Evolutionary conservation across 2,113 vertebrate species (phyloP).

Genomic region (Brachypodius melanocephalos): DNA sequence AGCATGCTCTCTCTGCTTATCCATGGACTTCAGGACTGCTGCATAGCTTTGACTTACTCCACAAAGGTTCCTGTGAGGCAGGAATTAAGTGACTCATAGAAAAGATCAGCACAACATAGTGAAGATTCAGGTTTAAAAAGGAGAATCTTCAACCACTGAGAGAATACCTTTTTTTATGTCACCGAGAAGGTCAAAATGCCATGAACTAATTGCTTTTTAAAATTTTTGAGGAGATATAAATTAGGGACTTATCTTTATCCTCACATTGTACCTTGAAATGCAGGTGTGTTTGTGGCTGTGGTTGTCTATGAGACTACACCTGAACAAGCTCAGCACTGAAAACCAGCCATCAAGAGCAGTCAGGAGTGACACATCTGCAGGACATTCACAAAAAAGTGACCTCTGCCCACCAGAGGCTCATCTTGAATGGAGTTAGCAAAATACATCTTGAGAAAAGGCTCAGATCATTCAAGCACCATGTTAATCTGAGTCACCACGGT

Average conservation of each 20-base stretch:
- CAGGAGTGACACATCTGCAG: background rate
- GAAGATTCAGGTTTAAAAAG: background rate
- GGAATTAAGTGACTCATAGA: background rate
- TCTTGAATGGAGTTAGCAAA: background rate
- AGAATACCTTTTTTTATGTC: background rate
- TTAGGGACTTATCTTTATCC: background rate
- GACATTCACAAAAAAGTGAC: background rate
- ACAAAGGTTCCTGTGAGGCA: background rate
- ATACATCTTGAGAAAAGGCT: background rate
- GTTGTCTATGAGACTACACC: rapidly evolving
- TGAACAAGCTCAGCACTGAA: background rate
- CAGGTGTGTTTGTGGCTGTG: background rate
- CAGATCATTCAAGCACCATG: background rate
- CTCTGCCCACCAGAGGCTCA: background rate
- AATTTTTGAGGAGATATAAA: background rate
- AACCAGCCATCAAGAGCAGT: background rate
- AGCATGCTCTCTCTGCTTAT: background rate
- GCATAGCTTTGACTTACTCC: background rate
- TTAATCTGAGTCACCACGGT: background rate
- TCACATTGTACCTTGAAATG: background rate
- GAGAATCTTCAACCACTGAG: background rate
- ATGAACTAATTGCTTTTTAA: background rate
- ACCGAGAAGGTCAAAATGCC: background rate
- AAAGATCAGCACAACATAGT: background rate
- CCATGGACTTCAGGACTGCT: background rate